phyloP scores from a whole-genome alignment of 1,140 invertebrate genomes.

The Listronotus oregonensis region DNA sequence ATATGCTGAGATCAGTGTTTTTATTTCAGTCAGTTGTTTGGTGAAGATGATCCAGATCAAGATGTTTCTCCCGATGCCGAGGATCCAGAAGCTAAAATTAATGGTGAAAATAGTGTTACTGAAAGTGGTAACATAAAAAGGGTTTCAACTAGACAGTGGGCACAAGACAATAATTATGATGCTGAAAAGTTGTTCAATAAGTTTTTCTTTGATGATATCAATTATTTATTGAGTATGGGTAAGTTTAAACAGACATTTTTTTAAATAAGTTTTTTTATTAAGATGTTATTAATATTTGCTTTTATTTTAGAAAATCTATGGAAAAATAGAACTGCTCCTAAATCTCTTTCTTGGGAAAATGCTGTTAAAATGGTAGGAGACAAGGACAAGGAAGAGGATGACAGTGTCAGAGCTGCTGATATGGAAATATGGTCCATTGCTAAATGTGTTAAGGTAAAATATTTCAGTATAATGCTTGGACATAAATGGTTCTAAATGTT shows the following conservation, averaged over 20 bases:
- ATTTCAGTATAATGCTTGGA: too few species aligned
- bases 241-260: slow-evolving; percentile 9
- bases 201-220: slow-evolving; percentile 94
- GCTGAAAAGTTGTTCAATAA: slow-evolving; percentile 83
- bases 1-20: too few species aligned
- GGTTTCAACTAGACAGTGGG: slow-evolving; percentile 90
- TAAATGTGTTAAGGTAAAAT: slow-evolving; percentile 65
- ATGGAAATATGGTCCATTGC: slow-evolving; percentile 54
- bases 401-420: slow-evolving; percentile 41
- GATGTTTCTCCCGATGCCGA: slow-evolving; percentile 97
- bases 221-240: slow-evolving; percentile 90
- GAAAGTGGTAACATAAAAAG: slow-evolving; percentile 73
- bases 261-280: too few species aligned
- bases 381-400: slow-evolving; percentile 24
- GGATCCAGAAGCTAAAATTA: slow-evolving; percentile 80
- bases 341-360: slow-evolving; percentile 75
- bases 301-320: slow-evolving; percentile 77
- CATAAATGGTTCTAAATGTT: too few species aligned
- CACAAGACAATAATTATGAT: slow-evolving; percentile 81
- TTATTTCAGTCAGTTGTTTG: slow-evolving; percentile 90
- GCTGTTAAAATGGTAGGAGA: slow-evolving; percentile 37
- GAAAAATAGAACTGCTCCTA: slow-evolving; percentile 83
- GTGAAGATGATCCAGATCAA: slow-evolving; percentile 93
- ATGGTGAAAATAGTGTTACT: slow-evolving; percentile 54
- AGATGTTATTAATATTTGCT: too few species aligned